Percentiles rank a stretch among this genome's conserved stretches.
Conservation (phyloP, 1,140 invertebrate species). For the Rhagoletis pomonella region DNA sequence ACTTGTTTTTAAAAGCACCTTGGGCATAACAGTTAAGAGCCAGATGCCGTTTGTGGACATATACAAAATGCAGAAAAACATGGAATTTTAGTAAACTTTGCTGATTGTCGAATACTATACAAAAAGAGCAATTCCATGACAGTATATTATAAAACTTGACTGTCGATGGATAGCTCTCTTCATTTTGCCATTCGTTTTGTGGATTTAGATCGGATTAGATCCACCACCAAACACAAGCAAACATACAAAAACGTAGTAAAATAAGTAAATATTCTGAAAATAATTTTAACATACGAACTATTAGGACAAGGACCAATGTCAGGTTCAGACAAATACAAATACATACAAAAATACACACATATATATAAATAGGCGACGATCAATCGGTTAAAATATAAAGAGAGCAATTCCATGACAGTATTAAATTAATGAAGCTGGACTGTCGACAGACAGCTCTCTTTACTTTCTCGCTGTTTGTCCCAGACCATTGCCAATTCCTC, state of each 20-base stretch:
- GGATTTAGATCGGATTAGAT: conserved; percentile 46
- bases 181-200: conserved; percentile 75
- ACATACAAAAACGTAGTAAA: not conserved
- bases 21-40: no score
- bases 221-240: conserved; percentile 47
- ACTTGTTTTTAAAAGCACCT: no score
- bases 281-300: not conserved
- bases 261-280: not conserved
- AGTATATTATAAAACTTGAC: conserved; percentile 77
- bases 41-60: not conserved
- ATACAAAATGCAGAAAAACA: conserved; percentile 20
- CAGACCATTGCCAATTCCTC: no score
- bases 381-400: conserved; percentile 77
- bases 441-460: conserved; percentile 83
- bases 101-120: conserved; percentile 75
- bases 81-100: conserved; percentile 56
- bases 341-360: not conserved
- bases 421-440: conserved; percentile 75
- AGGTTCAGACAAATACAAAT: conserved; percentile 17
- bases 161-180: conserved; percentile 83
- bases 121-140: conserved; percentile 83
- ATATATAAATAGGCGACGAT: conserved; percentile 56
- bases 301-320: not conserved
- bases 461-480: conserved; percentile 75
- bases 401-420: conserved; percentile 82